A percentile compares a stretch with the other conserved stretches of the same genome.
Evolutionary conservation across 1,140 invertebrate genomes (phyloP).

Genomic region (Laupala kohalensis): DNA sequence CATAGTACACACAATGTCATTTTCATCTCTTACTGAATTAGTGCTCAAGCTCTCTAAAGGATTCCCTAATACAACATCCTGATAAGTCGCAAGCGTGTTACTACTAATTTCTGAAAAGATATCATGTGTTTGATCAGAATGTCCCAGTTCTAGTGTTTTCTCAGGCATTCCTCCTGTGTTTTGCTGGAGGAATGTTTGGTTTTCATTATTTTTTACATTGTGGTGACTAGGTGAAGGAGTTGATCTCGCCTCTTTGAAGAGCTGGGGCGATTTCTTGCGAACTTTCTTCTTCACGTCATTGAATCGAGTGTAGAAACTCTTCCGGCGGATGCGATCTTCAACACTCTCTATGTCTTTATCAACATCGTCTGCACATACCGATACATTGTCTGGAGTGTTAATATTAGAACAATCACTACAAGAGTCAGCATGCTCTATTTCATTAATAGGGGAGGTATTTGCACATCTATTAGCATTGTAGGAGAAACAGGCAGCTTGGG

Average conservation of each 20-base stretch:
- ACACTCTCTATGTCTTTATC: conserved; percentile 46
- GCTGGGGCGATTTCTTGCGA: not conserved
- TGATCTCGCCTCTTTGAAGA: not conserved
- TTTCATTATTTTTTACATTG: not conserved
- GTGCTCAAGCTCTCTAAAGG: not conserved
- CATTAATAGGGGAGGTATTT: conserved; percentile 41
- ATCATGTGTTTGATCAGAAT: not conserved
- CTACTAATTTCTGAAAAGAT: not conserved
- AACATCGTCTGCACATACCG: conserved; percentile 34
- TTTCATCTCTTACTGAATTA: not conserved
- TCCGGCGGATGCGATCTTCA: conserved; percentile 69
- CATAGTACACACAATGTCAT: not conserved
- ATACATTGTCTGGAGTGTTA: conserved; percentile 26
- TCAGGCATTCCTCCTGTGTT: not conserved
- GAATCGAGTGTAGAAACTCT: conserved; percentile 78
- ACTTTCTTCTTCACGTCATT: conserved; percentile 54
- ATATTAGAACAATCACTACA: conserved; percentile 53
- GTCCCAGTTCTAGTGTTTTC: not conserved
- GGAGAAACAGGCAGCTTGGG: not conserved
- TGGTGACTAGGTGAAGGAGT: not conserved
- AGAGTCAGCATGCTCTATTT: conserved; percentile 47
- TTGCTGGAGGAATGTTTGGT: not conserved
- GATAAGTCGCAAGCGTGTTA: not conserved
- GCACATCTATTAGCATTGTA: conserved; percentile 10
- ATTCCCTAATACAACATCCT: not conserved